Conservation (phyloP, 2,888 invertebrate species). For the Dolichomitus sp. region DNA sequence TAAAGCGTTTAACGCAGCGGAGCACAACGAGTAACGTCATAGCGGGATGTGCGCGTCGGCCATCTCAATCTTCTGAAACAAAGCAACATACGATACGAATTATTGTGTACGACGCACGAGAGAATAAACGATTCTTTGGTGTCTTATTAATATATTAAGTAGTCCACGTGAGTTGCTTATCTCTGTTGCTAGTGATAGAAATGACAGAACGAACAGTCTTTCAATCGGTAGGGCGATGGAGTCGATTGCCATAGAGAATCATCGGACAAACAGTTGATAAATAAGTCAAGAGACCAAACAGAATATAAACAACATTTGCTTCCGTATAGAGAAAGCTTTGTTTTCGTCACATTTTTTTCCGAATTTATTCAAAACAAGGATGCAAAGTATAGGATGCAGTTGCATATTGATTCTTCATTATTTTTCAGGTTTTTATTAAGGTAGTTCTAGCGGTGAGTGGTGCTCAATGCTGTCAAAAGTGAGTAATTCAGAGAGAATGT, state of each 20-base stretch:
- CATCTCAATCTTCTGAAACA: slow-evolving; percentile 59
- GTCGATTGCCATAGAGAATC: slow-evolving; percentile 4
- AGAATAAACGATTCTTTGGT: neutral
- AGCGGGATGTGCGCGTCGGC: slow-evolving; percentile 37
- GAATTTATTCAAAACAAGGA: no score
- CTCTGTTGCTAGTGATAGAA: slow-evolving; percentile 2
- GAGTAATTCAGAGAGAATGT: no score
- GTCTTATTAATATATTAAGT: slow-evolving; percentile 16
- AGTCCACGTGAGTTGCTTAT: slow-evolving; percentile 14
- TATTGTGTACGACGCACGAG: slow-evolving; percentile 26
- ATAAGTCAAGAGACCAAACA: neutral
- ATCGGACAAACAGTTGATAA: neutral
- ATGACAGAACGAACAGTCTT: slow-evolving; percentile 20
- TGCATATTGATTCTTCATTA: no score
- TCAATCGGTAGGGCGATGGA: neutral
- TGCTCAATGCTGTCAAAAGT: no score
- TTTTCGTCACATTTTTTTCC: no score
- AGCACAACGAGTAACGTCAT: slow-evolving; percentile 30
- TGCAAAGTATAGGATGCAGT: no score
- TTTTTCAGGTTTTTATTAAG: no score
- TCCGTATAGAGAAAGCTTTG: no score
- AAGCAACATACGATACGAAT: slow-evolving; percentile 26
- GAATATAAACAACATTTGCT: no score
- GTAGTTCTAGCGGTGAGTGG: no score
- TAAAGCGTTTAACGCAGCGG: slow-evolving; percentile 1